phyloP scores from a whole-genome alignment of 2,888 invertebrate species.

The Gisinianus flammeolus region DNA sequence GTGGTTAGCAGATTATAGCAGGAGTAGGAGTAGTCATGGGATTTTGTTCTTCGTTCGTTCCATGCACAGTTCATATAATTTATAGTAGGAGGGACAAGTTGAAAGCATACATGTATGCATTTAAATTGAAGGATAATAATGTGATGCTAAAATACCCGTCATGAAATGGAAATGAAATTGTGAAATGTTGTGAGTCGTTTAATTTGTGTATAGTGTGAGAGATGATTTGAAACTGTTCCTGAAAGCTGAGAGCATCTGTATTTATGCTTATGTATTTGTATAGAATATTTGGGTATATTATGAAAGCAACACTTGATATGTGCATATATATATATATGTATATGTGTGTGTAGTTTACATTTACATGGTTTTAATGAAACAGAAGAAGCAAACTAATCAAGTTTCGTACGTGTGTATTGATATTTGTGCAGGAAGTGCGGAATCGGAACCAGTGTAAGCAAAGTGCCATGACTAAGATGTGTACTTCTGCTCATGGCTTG shows the following conservation, averaged over 20 bases:
- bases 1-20: not conserved
- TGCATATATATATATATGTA: not conserved
- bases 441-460: slow-evolving; percentile 56
- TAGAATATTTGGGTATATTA: not conserved
- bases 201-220: not conserved
- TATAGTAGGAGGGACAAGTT: not conserved
- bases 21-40: not conserved
- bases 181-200: slow-evolving; percentile 12
- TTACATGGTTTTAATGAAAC: slow-evolving; percentile 15
- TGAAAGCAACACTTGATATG: not conserved
- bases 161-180: slow-evolving; percentile 21
- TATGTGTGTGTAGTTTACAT: slow-evolving; percentile 4
- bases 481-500: slow-evolving; percentile 54
- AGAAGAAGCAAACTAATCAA: slow-evolving; percentile 28
- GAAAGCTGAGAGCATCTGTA: not conserved
- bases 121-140: slow-evolving; percentile 22
- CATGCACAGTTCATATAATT: not conserved
- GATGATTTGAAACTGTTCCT: not conserved
- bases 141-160: slow-evolving; percentile 18
- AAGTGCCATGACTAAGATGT: slow-evolving; percentile 54
- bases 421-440: slow-evolving; percentile 54
- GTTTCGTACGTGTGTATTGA: slow-evolving; percentile 18
- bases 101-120: not conserved
- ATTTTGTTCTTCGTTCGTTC: not conserved
- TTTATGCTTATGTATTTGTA: not conserved